Conservation (phyloP, 2,797 vertebrate genomes). For the Lates japonicus region DNA sequence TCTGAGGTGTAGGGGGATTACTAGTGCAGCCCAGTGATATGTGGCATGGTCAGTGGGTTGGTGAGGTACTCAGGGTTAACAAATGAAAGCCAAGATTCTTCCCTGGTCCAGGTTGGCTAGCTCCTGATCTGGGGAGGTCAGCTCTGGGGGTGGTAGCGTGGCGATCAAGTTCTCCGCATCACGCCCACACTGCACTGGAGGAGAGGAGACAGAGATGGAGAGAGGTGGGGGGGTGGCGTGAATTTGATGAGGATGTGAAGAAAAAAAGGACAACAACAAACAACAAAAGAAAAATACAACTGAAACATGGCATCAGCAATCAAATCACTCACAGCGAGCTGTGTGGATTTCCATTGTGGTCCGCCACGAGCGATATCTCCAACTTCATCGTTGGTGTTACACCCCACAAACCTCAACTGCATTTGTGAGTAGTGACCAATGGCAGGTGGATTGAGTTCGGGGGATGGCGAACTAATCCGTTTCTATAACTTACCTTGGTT, state of each 20-base stretch:
- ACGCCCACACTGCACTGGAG: conserved; percentile 96
- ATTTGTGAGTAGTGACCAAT: conserved; percentile 78
- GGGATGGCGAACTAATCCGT: conserved; percentile 53
- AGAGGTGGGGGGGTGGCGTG: conserved; percentile 61
- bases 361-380: conserved; percentile 64
- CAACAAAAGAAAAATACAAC: conserved; percentile 79
- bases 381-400: conserved; percentile 75
- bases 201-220: conserved; percentile 55
- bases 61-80: conserved; percentile 94
- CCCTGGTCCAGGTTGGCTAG: conserved; percentile 99
- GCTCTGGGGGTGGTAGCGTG: conserved; percentile 95
- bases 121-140: conserved; percentile 99
- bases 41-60: conserved; percentile 87
- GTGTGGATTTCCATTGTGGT: conserved; percentile 85
- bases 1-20: conserved; percentile 45
- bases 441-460: conserved; percentile 68
- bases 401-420: conserved; percentile 49
- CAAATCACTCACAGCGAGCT: conserved; percentile 82
- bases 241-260: conserved; percentile 64
- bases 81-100: conserved; percentile 99
- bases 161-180: conserved; percentile 99
- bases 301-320: conserved; percentile 83
- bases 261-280: conserved; percentile 70
- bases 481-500: conserved; percentile 72
- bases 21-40: conserved; percentile 70